Conservation (phyloP, 2,888 invertebrate genomes). For the Disparrhopalites patrizii region DNA sequence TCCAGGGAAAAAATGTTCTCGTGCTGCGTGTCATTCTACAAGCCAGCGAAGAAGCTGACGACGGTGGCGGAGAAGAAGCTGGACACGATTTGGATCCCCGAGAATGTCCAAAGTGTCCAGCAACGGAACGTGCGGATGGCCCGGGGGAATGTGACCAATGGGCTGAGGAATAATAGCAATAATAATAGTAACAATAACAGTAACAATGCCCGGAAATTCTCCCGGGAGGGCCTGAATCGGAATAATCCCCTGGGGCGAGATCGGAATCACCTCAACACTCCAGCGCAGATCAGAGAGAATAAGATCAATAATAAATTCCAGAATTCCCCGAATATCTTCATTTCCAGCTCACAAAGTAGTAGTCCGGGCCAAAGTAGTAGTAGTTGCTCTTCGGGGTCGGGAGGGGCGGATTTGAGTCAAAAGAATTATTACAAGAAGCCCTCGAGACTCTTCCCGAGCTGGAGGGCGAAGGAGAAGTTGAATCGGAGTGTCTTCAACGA, state of each 20-base stretch:
- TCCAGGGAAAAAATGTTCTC: slow-evolving; percentile 26
- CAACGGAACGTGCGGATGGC: slow-evolving; percentile 1
- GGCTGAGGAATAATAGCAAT: background rate
- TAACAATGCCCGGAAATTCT: background rate
- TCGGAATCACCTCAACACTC: background rate
- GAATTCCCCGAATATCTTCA: background rate
- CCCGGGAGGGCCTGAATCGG: too few relatives aligned
- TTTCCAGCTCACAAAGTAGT: background rate
- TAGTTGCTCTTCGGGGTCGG: too few relatives aligned
- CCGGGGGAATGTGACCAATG: slow-evolving; percentile 2
- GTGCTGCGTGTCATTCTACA: slow-evolving; percentile 27
- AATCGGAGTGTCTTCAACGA: slow-evolving; percentile 31
- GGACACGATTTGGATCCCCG: slow-evolving; percentile 30
- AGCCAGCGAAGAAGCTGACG: slow-evolving; percentile 21
- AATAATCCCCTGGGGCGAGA: background rate
- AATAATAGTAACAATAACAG: background rate
- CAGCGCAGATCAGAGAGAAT: background rate
- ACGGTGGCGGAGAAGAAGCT: slow-evolving; percentile 27
- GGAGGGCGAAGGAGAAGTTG: slow-evolving; percentile 1
- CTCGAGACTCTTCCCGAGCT: background rate
- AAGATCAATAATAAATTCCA: background rate
- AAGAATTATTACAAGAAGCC: slow-evolving; percentile 7
- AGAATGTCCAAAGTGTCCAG: slow-evolving; percentile 22
- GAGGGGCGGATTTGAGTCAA: too few relatives aligned
- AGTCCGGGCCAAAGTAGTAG: background rate